Percentiles rank a stretch among this genome's conserved stretches.
Evolutionary conservation across 92 coral and sea anemone genomes (phyloP).

Genomic region (Actinostola sp.): DNA sequence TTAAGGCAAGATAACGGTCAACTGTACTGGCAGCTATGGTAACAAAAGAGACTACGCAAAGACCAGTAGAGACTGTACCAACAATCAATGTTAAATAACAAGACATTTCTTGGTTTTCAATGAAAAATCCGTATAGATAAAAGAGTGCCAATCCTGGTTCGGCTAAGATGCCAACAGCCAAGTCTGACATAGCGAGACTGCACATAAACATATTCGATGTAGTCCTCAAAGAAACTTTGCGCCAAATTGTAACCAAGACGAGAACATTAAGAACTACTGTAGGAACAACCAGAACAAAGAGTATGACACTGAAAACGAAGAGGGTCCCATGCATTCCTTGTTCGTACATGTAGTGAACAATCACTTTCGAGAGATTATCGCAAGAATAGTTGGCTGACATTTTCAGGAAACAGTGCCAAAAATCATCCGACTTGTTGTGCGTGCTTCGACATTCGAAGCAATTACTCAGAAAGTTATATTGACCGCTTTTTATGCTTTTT

Average conservation of each 20-base stretch:
- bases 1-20: neutral
- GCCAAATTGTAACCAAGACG: neutral
- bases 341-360: no score
- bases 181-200: neutral
- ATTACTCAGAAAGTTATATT: no score
- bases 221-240: neutral
- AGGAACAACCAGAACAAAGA: neutral
- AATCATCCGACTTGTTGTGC: no score
- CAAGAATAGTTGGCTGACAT: no score
- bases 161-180: neutral
- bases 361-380: no score
- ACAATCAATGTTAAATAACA: neutral
- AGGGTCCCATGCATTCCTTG: neutral
- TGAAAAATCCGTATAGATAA: neutral
- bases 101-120: no score
- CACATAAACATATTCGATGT: slow-evolving; percentile 4
- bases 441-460: no score
- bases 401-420: no score
- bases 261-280: neutral
- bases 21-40: slow-evolving; percentile 4
- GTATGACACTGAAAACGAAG: neutral
- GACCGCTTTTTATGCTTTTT: no score
- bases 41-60: neutral
- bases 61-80: neutral
- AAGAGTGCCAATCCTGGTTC: neutral